phyloP scores from a whole-genome alignment of 37 sponge, comb jelly and placozoan species.

The Theonella swinhoei region DNA sequence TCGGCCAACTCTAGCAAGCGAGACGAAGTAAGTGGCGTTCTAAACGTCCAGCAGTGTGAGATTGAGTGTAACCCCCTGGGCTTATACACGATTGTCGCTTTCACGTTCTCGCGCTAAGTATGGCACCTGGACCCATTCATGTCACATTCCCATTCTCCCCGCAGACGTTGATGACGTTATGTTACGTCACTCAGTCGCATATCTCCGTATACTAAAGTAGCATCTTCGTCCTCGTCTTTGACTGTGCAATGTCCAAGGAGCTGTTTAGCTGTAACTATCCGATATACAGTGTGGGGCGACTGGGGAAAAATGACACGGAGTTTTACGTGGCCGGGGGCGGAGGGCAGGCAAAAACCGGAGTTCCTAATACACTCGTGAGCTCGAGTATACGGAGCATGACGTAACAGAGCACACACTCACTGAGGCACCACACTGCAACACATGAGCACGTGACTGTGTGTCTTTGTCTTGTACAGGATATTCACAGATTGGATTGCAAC shows the following conservation, averaged over 20 bases:
- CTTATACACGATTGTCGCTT: neutral
- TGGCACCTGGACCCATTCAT: neutral
- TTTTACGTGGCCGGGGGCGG: conserved; percentile 70
- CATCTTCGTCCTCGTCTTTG: neutral
- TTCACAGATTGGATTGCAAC: conserved; percentile 8
- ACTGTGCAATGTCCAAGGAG: neutral
- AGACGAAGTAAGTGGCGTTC: neutral
- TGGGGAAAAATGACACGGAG: conserved; percentile 34
- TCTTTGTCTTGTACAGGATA: too few relatives aligned
- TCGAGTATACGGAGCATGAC: neutral
- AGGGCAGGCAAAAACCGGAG: conserved; percentile 66
- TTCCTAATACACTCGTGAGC: conserved; percentile 72
- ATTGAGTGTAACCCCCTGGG: neutral
- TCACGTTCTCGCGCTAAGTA: neutral
- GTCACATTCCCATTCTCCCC: neutral
- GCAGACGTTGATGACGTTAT: neutral
- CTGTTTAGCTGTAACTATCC: conserved; percentile 48
- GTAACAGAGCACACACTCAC: too few relatives aligned
- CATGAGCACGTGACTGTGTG: too few relatives aligned
- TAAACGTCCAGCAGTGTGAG: neutral
- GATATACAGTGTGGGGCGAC: conserved; percentile 30
- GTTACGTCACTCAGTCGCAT: neutral
- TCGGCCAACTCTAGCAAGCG: neutral
- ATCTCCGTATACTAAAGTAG: neutral
- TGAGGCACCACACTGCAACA: too few relatives aligned